Evolutionary conservation across 1,140 invertebrate genomes (phyloP).

Genomic region (Dermatophagoides farinae): DNA sequence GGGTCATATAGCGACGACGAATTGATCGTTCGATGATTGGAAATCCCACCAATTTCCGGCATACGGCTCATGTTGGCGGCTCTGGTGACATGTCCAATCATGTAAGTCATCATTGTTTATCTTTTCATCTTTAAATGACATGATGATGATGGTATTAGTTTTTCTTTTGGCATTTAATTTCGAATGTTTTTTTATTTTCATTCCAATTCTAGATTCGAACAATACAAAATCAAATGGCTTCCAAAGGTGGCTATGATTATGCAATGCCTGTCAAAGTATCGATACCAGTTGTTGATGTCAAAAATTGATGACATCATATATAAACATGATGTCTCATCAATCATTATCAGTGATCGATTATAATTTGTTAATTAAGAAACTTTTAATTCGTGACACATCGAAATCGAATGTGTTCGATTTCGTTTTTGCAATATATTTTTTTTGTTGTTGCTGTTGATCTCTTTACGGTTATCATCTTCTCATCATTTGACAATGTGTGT

Average conservation of each 20-base stretch:
- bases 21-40: conserved; percentile 84
- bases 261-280: conserved; percentile 32
- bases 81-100: conserved; percentile 49
- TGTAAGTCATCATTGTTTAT: conserved; percentile 14
- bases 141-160: too few species aligned
- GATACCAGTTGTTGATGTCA: conserved; percentile 20
- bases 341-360: too few species aligned
- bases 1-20: conserved; percentile 33
- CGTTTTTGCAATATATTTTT: neutral
- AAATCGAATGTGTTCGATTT: too few species aligned
- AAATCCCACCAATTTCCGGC: conserved; percentile 69
- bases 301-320: conserved; percentile 16
- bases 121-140: neutral
- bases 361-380: too few species aligned
- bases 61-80: conserved; percentile 62
- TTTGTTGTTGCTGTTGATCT: neutral
- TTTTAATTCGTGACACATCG: too few species aligned
- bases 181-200: neutral
- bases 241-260: conserved; percentile 62
- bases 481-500: too few species aligned
- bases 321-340: too few species aligned
- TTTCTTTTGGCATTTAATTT: neutral
- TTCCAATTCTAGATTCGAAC: conserved; percentile 37
- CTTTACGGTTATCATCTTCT: neutral
- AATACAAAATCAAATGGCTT: conserved; percentile 65